A percentile compares a stretch with the other conserved stretches of the same genome.
Evolutionary conservation across 64 coral and sea anemone species (phyloP).

Genomic region (Orbicella faveolata): DNA sequence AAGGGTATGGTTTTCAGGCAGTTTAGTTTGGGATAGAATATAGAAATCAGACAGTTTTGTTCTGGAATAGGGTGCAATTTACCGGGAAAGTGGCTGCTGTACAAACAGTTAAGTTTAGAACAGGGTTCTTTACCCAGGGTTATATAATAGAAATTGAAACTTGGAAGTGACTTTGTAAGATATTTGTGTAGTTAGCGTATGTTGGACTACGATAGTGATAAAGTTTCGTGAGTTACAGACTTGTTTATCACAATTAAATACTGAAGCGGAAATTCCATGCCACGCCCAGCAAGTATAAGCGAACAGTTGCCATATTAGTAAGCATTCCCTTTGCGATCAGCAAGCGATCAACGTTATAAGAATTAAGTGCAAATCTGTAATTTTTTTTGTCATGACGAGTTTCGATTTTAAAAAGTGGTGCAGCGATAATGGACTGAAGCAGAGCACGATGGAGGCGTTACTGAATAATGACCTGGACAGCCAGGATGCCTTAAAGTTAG

Average conservation of each 20-base stretch:
- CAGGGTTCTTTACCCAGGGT: no score
- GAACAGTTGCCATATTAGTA: not conserved
- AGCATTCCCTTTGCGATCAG: slow-evolving; percentile 1
- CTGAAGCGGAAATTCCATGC: not conserved
- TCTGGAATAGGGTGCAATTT: no score
- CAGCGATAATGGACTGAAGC: not conserved
- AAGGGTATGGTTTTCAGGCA: no score
- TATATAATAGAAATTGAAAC: no score
- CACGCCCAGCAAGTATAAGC: not conserved
- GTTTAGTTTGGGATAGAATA: no score
- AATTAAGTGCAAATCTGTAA: not conserved
- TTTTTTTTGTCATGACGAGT: not conserved
- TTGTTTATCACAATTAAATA: slow-evolving; percentile 23
- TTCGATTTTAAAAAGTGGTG: slow-evolving; percentile 17
- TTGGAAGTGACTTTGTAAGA: no score
- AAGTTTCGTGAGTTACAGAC: not conserved
- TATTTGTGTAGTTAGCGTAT: no score
- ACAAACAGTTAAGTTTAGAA: no score
- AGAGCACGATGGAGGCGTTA: not conserved
- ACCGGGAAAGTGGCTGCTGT: no score
- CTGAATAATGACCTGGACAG: slow-evolving; percentile 15
- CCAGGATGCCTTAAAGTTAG: slow-evolving; percentile 27
- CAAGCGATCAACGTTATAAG: not conserved
- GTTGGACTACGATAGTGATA: no score
- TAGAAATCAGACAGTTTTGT: no score